Base-by-base conservation (phyloP, 2,888 invertebrate genomes). In the Malacosoma neustria region DNA sequence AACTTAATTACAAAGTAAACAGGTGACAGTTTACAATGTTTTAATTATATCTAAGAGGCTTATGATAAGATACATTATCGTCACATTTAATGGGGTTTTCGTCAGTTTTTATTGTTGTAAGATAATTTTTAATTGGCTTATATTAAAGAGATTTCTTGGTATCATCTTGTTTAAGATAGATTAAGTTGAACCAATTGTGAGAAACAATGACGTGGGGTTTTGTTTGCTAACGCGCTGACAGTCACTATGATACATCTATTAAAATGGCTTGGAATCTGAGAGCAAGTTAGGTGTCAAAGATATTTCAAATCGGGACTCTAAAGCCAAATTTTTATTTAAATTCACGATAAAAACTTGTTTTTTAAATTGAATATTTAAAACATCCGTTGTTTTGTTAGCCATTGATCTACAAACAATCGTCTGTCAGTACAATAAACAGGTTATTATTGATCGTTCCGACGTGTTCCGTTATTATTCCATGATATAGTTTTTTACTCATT, bases 1-100 rank as follows among this genome's bases (percentile, higher is more conserved):
- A 15, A 29, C 34, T 15, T 31, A 34, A 34, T 11, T 22, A 11
- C 11, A 44, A 46, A 51, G 36, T 49, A 51, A 47, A 44, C 45
- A 46, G 14, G 30, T 39, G 30, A 36, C 32, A 33, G 36, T 22
- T 22, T 7, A 9, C 22, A 7, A 7, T 22, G 22, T 22, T 22
- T 42, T 43, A 36, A 14, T 22, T 35, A 39, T 42, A 43, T 43
- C 32, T 42, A 22, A 22, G 6, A 22, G 22, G 22, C 35, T 29
- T 35, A 30, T 46, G 39, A 36, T 35, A 35, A 35, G 38, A 46
- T 13, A 43, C 22, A 22, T 6, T 22, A 9, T 22, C 22, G 22
- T 22, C 22, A 22, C 22, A 22, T 9, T 22, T 22, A 5, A 22
- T 22, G 22, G 22, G 22, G 9, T 22, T 22, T 22, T 22, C 22